These are phyloP conservation scores for Aurelia coerulea DNA, from an alignment of 30 jellyfish, hydroid and myxozoan genomes.

Conservation along the genomic window DNA sequence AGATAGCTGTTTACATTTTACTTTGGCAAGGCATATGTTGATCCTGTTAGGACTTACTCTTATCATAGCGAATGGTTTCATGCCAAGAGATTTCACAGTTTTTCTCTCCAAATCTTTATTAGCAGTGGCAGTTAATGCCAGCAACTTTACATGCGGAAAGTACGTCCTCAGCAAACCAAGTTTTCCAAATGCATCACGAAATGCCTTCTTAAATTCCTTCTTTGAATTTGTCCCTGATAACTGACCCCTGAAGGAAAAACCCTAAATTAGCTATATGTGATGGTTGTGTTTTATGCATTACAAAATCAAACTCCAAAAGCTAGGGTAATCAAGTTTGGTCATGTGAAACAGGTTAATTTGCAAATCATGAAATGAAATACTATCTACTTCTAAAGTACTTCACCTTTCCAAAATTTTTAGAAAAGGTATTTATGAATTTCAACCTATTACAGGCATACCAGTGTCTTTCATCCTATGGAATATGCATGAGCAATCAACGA, in stretches of 20 bases:
- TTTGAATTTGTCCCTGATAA: too few relatives aligned
- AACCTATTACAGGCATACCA: conserved; percentile 17
- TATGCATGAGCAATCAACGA: conserved; percentile 35
- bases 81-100: conserved; percentile 19
- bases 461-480: neutral
- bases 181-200: too few relatives aligned
- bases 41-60: too few relatives aligned
- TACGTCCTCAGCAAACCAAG: too few relatives aligned
- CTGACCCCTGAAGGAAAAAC: conserved; percentile 5
- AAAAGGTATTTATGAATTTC: neutral
- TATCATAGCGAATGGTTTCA: conserved; percentile 14
- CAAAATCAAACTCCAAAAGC: neutral
- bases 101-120: conserved; percentile 2
- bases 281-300: neutral
- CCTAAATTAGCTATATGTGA: neutral
- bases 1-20: too few relatives aligned
- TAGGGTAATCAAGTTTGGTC: neutral
- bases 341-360: neutral
- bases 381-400: neutral
- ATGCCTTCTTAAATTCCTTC: too few relatives aligned
- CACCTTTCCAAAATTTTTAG: neutral
- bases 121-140: conserved; percentile 48
- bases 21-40: too few relatives aligned
- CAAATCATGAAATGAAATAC: too few relatives aligned
- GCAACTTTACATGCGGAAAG: neutral